Base-by-base conservation (phyloP, 2,797 vertebrate genomes). In the Acridotheres tristis region DNA sequence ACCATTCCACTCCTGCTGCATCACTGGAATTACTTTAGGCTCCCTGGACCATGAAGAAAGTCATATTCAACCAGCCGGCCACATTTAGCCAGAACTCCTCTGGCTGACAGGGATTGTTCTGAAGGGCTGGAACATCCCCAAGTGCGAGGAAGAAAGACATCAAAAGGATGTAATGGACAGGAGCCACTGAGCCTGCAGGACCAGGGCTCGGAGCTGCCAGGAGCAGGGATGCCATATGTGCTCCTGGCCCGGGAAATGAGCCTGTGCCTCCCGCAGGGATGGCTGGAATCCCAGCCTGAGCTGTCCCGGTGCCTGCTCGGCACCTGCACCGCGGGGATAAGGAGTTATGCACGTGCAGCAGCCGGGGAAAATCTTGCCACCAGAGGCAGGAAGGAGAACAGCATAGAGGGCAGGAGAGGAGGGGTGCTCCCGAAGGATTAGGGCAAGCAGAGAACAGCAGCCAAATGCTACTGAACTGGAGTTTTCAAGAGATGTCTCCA, bases 1-100 rank as follows among this genome's bases (percentile, higher is more conserved):
- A 89, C 61, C 62, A 55, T 89, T 90, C 72, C 88, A 51, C 47
- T 92, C 47, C 57, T 84, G 66, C 62, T 73, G 65, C 77, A 83
- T 32, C 69, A 85, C 34, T 4, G 0, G 55, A 38, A 38, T 43
- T 25, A 40, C 66, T 71, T 72, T 30, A 57, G 48, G 54, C 51
- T 90, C 67, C 59, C 42, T 26, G 61, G 47, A 59, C 30, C 69
- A 34, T 0, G 1, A 81, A 71, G 50, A n/a, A 65, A 12, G 57
- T 55, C 54, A 12, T 8, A 42, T 22, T 74, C 89, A 89, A 90
- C 36, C 58, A 89, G 27, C 5, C 58, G 86, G 34, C 27, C 21
- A 12, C 19, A 61, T 20, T 82, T 38, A 45, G 85, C 66, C 83
- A 88, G 47, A 92, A 75, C 6, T 66, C n/a, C 66, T 68, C 45